Percentiles rank a stretch among this genome's conserved stretches.
These are phyloP conservation scores for Hypomecis atomaria DNA, from an alignment of 2,888 invertebrate species.

Conservation along the genomic window DNA sequence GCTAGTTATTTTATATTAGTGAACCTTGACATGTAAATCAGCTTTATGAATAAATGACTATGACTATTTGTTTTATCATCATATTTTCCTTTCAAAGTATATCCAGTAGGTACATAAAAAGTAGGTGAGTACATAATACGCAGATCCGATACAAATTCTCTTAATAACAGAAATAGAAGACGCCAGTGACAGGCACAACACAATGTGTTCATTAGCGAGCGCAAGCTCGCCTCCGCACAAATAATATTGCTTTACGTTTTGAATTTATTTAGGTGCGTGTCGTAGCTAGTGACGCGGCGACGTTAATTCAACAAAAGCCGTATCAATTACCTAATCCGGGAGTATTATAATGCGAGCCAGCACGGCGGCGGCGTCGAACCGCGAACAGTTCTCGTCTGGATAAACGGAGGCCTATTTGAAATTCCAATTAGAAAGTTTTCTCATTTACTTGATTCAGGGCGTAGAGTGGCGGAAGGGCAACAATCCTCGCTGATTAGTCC, in stretches of 20 bases:
- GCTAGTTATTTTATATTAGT: no score
- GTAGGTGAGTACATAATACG: not conserved
- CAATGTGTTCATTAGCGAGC: conserved; percentile 29
- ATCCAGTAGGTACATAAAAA: not conserved
- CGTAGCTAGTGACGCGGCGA: conserved; percentile 27
- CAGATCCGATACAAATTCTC: conserved; percentile 2
- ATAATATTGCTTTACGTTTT: conserved; percentile 30
- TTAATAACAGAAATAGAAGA: conserved; percentile 22
- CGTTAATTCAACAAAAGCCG: conserved; percentile 48
- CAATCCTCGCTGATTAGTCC: conserved; percentile 81
- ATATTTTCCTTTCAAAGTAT: not conserved
- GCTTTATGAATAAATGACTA: no score
- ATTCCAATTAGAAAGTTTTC: conserved; percentile 85
- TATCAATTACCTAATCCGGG: conserved; percentile 65
- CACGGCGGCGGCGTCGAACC: conserved; percentile 68
- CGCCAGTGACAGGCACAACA: conserved; percentile 16
- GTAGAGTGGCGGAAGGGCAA: conserved; percentile 80
- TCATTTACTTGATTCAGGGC: conserved; percentile 83
- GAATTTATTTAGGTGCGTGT: conserved; percentile 29
- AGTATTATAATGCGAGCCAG: conserved; percentile 65
- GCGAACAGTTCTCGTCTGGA: conserved; percentile 76
- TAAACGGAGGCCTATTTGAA: conserved; percentile 82
- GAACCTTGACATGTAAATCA: no score
- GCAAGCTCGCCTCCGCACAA: conserved; percentile 14
- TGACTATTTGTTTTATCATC: no score